Percentiles rank a stretch among this genome's conserved stretches.
Conservation (phyloP, 92 coral and sea anemone species). For the Pocillopora meandrina region DNA sequence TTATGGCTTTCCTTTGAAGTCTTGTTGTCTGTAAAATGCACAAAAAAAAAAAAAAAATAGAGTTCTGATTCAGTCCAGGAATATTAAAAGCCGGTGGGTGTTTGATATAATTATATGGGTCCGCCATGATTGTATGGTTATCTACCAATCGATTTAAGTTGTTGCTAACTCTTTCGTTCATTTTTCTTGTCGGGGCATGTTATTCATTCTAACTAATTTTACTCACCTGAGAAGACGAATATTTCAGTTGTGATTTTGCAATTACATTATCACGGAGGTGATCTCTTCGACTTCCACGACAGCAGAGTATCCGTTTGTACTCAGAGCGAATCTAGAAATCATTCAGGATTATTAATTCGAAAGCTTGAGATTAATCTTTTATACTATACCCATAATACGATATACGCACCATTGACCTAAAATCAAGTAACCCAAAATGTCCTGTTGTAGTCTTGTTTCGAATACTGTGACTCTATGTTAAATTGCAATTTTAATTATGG, state of each 20-base stretch:
- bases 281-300: conserved; percentile 79
- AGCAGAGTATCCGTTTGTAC: conserved; percentile 70
- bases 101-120: too few species aligned
- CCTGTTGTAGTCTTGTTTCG: too few species aligned
- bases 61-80: neutral
- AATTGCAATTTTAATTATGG: too few species aligned
- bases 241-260: conserved; percentile 10
- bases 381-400: neutral
- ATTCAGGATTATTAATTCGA: neutral
- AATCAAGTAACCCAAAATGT: too few species aligned
- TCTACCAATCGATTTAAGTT: too few species aligned
- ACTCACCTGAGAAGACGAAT: conserved; percentile 15
- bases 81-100: too few species aligned
- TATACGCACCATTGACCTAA: too few species aligned
- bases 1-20: conserved; percentile 10
- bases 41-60: neutral
- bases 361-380: too few species aligned
- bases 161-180: neutral
- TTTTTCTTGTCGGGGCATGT: neutral
- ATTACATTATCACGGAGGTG: conserved; percentile 43
- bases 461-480: too few species aligned
- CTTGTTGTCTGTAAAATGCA: conserved; percentile 26
- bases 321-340: conserved; percentile 67
- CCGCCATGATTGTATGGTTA: too few species aligned
- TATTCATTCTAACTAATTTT: neutral